Percentiles rank a stretch among this genome's conserved stretches.
These are phyloP conservation scores for Lytechinus pictus DNA, from an alignment of 35 echinoderm and acorn worm genomes.

Conservation along the genomic window DNA sequence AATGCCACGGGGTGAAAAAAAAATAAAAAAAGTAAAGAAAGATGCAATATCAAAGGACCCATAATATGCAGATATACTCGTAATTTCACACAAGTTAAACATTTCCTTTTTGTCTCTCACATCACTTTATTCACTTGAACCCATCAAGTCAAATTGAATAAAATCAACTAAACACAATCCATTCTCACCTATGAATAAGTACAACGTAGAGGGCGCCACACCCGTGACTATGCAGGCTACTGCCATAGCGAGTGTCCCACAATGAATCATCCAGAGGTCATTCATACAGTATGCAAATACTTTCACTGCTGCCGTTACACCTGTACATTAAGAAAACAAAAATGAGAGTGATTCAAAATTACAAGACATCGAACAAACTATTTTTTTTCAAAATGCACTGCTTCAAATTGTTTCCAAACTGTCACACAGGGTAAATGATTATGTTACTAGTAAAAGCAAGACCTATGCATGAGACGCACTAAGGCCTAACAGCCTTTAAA, in stretches of 20 bases:
- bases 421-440: neutral
- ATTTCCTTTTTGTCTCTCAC: neutral
- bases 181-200: neutral
- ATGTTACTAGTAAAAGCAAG: neutral
- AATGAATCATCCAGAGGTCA: neutral
- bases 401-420: neutral
- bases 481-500: too few species aligned
- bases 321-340: neutral
- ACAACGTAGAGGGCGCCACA: neutral
- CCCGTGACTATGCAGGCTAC: neutral
- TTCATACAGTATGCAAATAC: neutral
- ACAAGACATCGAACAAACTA: too few species aligned
- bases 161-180: neutral
- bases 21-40: neutral
- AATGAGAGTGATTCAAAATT: too few species aligned
- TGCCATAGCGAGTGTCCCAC: neutral
- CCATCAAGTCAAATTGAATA: neutral
- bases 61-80: neutral
- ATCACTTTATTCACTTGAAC: neutral
- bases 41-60: neutral
- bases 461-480: too few species aligned
- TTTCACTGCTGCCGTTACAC: neutral
- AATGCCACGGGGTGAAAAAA: neutral
- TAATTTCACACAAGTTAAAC: neutral
- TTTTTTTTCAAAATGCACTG: too few species aligned